Percentiles rank a stretch among this genome's conserved stretches.
phyloP scores from a whole-genome alignment of 2,888 invertebrate species.

The Congeria kusceri region DNA sequence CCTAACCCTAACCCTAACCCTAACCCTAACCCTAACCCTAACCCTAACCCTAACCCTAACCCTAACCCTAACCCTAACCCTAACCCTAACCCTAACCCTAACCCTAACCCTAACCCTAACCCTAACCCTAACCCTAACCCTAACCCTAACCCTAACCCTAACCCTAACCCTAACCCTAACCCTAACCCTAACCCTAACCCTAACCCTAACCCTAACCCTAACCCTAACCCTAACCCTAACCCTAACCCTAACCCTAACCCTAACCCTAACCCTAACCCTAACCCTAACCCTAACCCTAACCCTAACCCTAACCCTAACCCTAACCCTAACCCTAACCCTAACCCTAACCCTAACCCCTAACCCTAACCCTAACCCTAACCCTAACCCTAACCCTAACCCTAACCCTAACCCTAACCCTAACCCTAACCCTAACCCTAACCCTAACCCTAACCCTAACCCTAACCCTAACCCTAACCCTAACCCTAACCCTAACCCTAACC shows the following conservation, averaged over 20 bases:
- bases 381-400: conserved; percentile 45
- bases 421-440: conserved; percentile 54
- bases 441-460: conserved; percentile 66
- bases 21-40: conserved; percentile 58
- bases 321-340: conserved; percentile 60
- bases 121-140: conserved; percentile 54
- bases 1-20: conserved; percentile 63
- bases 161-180: conserved; percentile 55
- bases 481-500: conserved; percentile 63
- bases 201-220: conserved; percentile 56
- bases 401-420: conserved; percentile 60
- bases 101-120: conserved; percentile 49
- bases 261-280: conserved; percentile 54
- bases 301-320: conserved; percentile 58
- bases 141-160: conserved; percentile 54
- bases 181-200: conserved; percentile 52
- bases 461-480: conserved; percentile 63
- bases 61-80: conserved; percentile 55
- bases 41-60: conserved; percentile 51
- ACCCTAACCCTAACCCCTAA: no score
- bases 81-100: conserved; percentile 60
- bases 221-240: conserved; percentile 67
- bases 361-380: conserved; percentile 47
- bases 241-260: conserved; percentile 59
- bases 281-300: conserved; percentile 54